Evolutionary conservation across 2,888 invertebrate genomes (phyloP).

Genomic region (Gibbula magus): DNA sequence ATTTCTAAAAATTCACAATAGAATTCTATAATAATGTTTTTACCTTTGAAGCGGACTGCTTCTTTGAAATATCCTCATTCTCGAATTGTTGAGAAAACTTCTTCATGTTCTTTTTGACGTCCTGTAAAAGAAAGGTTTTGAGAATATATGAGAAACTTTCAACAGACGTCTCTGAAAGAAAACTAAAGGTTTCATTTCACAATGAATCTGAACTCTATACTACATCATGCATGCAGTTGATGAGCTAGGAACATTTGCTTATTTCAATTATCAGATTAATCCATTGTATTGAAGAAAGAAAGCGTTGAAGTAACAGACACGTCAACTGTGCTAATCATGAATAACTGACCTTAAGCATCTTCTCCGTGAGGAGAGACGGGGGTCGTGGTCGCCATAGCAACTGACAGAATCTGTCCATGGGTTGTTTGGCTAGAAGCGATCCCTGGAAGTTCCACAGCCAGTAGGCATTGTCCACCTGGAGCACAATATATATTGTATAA

Average conservation of each 20-base stretch:
- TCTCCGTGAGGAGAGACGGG: conserved; percentile 86
- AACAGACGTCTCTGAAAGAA: no score
- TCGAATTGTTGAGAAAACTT: conserved; percentile 97
- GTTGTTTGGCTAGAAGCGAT: conserved; percentile 85
- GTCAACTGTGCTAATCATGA: background rate
- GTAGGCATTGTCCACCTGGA: conserved; percentile 85
- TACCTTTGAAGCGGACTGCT: conserved; percentile 92
- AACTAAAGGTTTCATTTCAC: no score
- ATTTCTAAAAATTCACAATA: no score
- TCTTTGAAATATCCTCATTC: conserved; percentile 93
- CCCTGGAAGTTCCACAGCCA: conserved; percentile 99
- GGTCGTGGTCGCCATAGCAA: conserved; percentile 97
- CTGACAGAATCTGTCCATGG: conserved; percentile 94
- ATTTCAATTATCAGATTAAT: background rate
- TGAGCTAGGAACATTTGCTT: no score
- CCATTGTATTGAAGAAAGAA: background rate
- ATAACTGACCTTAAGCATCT: conserved; percentile 81
- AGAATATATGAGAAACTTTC: no score
- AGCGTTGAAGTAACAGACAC: background rate
- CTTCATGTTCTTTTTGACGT: conserved; percentile 97
- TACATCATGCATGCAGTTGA: no score
- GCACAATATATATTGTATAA: background rate
- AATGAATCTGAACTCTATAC: no score
- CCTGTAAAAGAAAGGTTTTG: conserved; percentile 78
- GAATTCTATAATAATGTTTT: no score